These are phyloP conservation scores for Synergus gifuensis DNA, from an alignment of 2,888 invertebrate genomes.

Conservation along the genomic window DNA sequence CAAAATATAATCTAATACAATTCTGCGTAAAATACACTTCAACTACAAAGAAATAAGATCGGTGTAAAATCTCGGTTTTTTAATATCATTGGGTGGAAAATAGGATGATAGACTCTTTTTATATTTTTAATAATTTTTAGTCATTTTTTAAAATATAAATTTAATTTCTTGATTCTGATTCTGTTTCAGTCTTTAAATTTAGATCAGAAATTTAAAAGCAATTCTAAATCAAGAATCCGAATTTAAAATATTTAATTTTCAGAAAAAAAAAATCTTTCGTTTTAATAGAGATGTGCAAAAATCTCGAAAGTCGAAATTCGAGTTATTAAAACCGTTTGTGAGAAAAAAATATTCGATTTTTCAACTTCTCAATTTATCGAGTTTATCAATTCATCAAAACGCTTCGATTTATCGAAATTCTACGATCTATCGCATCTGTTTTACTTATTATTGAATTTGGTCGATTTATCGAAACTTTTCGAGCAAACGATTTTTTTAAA, in stretches of 20 bases:
- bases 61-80: not conserved
- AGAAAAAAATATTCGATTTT: too few species aligned
- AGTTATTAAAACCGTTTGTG: too few species aligned
- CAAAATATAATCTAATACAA: conserved; percentile 49
- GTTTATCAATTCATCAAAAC: too few species aligned
- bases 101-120: not conserved
- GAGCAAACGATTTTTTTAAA: too few species aligned
- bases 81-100: not conserved
- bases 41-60: not conserved
- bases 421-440: too few species aligned
- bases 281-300: too few species aligned
- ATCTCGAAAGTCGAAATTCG: too few species aligned
- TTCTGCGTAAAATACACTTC: conserved; percentile 19
- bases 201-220: not conserved
- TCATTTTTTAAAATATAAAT: not conserved
- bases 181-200: not conserved
- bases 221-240: not conserved
- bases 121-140: not conserved
- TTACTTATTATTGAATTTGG: too few species aligned
- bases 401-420: too few species aligned
- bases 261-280: not conserved
- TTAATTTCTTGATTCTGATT: conserved; percentile 12
- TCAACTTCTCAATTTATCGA: too few species aligned
- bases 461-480: too few species aligned
- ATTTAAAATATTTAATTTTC: not conserved